Evolutionary conservation across 2,113 vertebrate genomes (phyloP), one percentile per base, ranked within the genome.

Genomic region (Hyla sarda): DNA sequence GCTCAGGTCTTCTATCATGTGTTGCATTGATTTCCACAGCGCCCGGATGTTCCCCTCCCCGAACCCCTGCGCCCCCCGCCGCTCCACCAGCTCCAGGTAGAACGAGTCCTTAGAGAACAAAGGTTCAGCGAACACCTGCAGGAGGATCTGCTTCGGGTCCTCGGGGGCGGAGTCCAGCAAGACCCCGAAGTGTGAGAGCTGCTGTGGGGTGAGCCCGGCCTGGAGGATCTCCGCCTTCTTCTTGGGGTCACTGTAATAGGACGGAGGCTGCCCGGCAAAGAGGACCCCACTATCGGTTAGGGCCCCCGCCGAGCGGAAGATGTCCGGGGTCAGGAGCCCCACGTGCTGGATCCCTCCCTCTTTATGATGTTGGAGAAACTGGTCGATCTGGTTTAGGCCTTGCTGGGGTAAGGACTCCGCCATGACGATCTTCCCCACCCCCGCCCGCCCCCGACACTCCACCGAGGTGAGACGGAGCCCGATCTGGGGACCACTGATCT

Each of bases 61-160:
- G 0, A 99, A 99, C 16, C 98, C 97, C 0, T 82, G 91, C 0
- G 97, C 96, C 17, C 97, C 97, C 47, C 90, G 91, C 0, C 98
- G 94, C 89, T 99, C 94, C 47, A 99, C 99, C 78, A 99, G 93
- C 92, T 99, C 98, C 74, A 99, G 90, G 91, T 98, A 99, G 90
- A 99, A 97, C 0, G 98, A 98, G 82, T 97, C 96, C 89, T 99
- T 96, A 0, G 90, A 86, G 48, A 99, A 99, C 82, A 99, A 89
- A 77, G 97, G 97, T 88, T 95, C 96, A 37, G 96, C 97, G 85
- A 99, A 99, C 75, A 98, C 94, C 91, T 99, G 98, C 86, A 99
- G 95, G 60, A 99, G 91, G 88, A 96, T 94, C 60, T 93, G 94
- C 60, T 93, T 95, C 81, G 87, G 82, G 1, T 48, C 21, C 12